Base-by-base conservation (phyloP, 2,797 vertebrate genomes). In the Ibycter americanus region DNA sequence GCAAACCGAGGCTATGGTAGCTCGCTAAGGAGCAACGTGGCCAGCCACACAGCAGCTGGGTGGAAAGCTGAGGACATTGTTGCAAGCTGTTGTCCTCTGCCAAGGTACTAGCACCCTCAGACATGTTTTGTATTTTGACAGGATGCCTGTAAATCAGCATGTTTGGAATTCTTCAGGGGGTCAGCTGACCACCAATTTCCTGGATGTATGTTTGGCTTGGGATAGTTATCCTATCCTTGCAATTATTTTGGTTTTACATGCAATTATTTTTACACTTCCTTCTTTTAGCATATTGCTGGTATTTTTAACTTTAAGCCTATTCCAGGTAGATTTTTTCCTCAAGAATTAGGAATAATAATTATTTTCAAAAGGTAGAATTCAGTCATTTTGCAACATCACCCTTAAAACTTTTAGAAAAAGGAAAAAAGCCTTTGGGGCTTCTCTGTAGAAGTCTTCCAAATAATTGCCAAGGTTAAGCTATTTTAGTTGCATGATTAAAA, bases 241-340 rank as follows among this genome's bases (percentile, higher is more conserved):
- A 91, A 95, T 96, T 96, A 93, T 93, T 91, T 88, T 80, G 11
- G 7, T 17, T 89, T 87, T 83, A 89, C 47, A n/a, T 79, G 59
- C 31, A 87, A 83, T 87, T 88, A 80, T 36, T 93, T 84, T 16
- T 66, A 36, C 21, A 62, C 54, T 73, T 94, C 92, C 47, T 87
- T 83, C 46, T 85, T 78, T 65, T 42, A 76, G 46, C 44, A 42
- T 52, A 20, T 22, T 49, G 55, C 17, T 77, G 59, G 22, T 66
- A 52, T 54, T 51, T 87, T 87, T 76, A 91, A 80, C 38, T 73
- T 79, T 32, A 78, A 76, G 47, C 15, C 26, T 40, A 56, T 40
- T 89, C 26, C n/a, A 42, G 19, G 51, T 52, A 92, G 23, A 16
- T 68, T 47, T 77, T 77, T 70, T 55, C 44, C 51, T 56, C 51